phyloP scores from a whole-genome alignment of 2,113 vertebrate genomes.

The Rhinopomastus cyanomelas region DNA sequence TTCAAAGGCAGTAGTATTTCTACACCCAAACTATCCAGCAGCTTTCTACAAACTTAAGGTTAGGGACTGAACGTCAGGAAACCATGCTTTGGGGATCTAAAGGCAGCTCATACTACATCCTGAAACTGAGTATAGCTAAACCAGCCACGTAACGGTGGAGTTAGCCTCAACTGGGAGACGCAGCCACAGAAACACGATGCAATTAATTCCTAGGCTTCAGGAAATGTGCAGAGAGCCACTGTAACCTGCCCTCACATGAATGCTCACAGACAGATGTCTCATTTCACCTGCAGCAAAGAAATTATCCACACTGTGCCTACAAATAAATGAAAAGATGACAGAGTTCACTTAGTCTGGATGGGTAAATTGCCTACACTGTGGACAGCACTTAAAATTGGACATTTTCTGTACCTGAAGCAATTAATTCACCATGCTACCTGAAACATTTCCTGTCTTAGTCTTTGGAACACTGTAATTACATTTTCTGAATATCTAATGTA shows the following conservation, averaged over 20 bases:
- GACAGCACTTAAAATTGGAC: background rate
- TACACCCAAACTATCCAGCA: background rate
- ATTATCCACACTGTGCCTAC: background rate
- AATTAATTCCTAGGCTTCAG: constrained; percentile 45
- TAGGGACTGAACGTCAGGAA: background rate
- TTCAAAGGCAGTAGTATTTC: background rate
- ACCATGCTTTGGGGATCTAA: background rate
- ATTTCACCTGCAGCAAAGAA: constrained; percentile 28
- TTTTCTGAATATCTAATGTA: background rate
- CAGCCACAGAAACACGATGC: constrained; percentile 16
- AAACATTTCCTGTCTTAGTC: background rate
- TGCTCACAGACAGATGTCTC: background rate
- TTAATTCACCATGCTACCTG: background rate
- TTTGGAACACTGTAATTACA: background rate
- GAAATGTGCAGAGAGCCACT: constrained; percentile 15
- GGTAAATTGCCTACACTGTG: background rate
- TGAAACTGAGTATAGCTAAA: background rate
- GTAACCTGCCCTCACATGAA: background rate
- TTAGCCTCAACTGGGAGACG: background rate
- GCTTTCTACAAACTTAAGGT: background rate
- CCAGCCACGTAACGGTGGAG: background rate
- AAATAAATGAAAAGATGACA: background rate
- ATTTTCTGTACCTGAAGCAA: background rate
- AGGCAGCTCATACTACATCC: background rate
- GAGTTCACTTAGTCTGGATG: background rate